Percentiles rank a stretch among this genome's conserved stretches.
Evolutionary conservation across 1,140 invertebrate genomes (phyloP).

Genomic region (Eurosta solidaginis): DNA sequence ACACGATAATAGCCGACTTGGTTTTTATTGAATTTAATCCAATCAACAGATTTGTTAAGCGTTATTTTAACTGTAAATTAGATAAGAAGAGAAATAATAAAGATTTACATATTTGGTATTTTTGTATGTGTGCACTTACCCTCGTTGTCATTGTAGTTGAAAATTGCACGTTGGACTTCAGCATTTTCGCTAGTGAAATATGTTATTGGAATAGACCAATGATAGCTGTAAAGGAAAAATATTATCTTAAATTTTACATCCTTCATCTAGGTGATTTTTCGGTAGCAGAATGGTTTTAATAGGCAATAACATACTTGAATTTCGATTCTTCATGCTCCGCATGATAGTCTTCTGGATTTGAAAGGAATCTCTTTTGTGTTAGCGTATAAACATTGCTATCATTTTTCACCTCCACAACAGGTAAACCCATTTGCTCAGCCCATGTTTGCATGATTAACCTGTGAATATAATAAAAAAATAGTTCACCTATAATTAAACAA

Average conservation of each 20-base stretch:
- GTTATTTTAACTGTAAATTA: constrained; percentile 40
- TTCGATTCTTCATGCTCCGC: constrained; percentile 62
- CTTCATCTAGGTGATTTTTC: background rate
- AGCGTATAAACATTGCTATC: constrained; percentile 64
- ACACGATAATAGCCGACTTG: constrained; percentile 89
- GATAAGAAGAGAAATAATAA: constrained; percentile 33
- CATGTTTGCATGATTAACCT: constrained; percentile 87
- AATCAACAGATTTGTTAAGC: constrained; percentile 60
- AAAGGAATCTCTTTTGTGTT: constrained; percentile 75
- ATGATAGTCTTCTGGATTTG: constrained; percentile 66
- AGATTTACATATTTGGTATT: background rate
- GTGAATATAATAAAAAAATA: background rate
- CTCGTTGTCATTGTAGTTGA: constrained; percentile 52
- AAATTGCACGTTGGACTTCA: constrained; percentile 51
- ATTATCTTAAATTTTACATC: background rate
- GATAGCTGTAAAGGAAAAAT: constrained; percentile 65
- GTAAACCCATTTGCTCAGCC: constrained; percentile 91
- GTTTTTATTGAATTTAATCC: constrained; percentile 85
- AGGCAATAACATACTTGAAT: constrained; percentile 64
- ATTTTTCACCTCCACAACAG: constrained; percentile 72
- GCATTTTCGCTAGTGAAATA: constrained; percentile 67
- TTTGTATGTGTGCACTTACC: background rate
- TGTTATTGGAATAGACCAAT: constrained; percentile 83
- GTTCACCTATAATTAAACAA: too few relatives aligned
- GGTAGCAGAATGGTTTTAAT: background rate